Evolutionary conservation across 2,797 vertebrate genomes (phyloP).

Genomic region (Cuniculus paca): DNA sequence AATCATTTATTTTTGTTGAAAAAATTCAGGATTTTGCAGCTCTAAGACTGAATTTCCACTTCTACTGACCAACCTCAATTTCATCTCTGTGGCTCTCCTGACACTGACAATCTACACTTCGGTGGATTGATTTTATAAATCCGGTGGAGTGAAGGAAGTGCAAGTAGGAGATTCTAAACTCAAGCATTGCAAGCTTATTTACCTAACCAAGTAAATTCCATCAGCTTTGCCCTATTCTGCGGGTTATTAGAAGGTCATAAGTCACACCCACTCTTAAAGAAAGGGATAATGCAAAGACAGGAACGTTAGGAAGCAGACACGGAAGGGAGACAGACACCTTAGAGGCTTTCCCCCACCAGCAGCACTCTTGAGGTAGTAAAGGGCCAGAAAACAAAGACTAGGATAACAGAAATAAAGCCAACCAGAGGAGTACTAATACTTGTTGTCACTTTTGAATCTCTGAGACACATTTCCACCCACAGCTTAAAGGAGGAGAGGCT

Average conservation of each 20-base stretch:
- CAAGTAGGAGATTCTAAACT: too few species aligned
- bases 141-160: neutral
- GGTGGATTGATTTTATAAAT: neutral
- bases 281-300: neutral
- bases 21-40: neutral
- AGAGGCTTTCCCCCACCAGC: neutral
- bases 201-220: neutral
- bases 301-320: neutral
- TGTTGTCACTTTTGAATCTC: neutral
- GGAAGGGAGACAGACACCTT: too few species aligned
- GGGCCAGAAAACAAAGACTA: neutral
- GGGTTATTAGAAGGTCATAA: neutral
- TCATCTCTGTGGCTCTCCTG: too few species aligned
- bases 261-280: neutral
- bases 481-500: neutral
- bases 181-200: too few species aligned
- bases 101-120: neutral
- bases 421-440: neutral
- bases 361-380: neutral
- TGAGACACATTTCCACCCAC: neutral
- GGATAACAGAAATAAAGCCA: neutral
- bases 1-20: neutral
- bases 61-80: neutral
- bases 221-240: neutral
- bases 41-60: neutral